Evolutionary conservation across 2,888 invertebrate genomes (phyloP).

Genomic region (Chymomyza caudatula): DNA sequence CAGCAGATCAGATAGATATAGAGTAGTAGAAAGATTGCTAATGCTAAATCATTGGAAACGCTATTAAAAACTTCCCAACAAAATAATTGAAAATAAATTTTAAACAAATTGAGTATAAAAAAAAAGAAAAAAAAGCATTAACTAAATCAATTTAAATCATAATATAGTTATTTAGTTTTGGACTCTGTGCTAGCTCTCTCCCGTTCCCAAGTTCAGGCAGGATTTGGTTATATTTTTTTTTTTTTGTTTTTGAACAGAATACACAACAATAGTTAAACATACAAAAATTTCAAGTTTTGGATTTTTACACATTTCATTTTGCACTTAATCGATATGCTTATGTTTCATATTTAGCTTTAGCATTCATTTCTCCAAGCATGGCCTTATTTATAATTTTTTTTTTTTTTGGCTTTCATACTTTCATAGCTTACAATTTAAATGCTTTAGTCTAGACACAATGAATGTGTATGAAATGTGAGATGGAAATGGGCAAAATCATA

Average conservation of each 20-base stretch:
- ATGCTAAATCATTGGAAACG: constrained; percentile 65
- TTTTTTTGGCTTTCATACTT: constrained; percentile 1
- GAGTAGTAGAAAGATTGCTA: constrained; percentile 64
- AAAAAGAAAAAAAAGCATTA: constrained; percentile 27
- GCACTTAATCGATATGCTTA: constrained; percentile 38
- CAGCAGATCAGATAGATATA: constrained; percentile 40
- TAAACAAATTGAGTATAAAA: constrained; percentile 33
- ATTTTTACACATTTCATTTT: constrained; percentile 32
- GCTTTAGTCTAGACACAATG: not conserved
- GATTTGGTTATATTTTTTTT: constrained; percentile 57
- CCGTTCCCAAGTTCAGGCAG: constrained; percentile 79
- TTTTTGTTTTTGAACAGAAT: constrained; percentile 52
- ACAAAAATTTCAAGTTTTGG: constrained; percentile 42
- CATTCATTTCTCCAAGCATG: constrained; percentile 63
- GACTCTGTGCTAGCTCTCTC: constrained; percentile 78
- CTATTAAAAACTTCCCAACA: constrained; percentile 32
- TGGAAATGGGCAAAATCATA: constrained; percentile 1
- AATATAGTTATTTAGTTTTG: constrained; percentile 36
- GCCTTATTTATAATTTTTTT: constrained; percentile 23
- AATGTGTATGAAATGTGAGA: constrained; percentile 6
- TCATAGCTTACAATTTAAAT: not conserved
- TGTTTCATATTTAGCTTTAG: constrained; percentile 67
- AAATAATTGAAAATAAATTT: constrained; percentile 16
- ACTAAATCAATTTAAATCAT: constrained; percentile 28
- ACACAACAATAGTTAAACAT: constrained; percentile 43